Evolutionary conservation across 2,888 invertebrate genomes (phyloP).

Genomic region (Rapana venosa): DNA sequence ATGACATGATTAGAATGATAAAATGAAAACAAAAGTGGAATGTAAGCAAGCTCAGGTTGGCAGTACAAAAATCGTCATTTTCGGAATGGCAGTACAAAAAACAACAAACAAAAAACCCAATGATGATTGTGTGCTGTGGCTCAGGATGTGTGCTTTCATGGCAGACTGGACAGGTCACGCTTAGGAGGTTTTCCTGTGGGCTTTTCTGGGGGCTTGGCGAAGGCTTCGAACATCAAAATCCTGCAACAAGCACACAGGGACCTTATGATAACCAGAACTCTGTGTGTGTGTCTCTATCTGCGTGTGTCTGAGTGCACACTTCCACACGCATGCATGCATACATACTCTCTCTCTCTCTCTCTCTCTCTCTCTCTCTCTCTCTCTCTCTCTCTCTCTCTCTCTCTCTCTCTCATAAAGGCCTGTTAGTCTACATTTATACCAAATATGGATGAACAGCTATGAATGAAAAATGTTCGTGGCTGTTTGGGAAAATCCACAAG

Average conservation of each 20-base stretch:
- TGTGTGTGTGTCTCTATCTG: background rate
- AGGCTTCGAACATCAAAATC: conserved; percentile 74
- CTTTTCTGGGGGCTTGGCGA: conserved; percentile 63
- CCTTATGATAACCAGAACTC: background rate
- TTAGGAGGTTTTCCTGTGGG: conserved; percentile 73
- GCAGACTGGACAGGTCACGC: conserved; percentile 69
- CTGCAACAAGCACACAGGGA: conserved; percentile 55
- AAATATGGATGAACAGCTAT: too few relatives aligned
- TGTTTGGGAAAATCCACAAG: too few relatives aligned
- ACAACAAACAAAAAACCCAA: background rate
- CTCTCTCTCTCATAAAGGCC: too few relatives aligned
- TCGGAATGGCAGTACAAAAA: too few relatives aligned
- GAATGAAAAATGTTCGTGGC: too few relatives aligned
- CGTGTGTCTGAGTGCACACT: background rate
- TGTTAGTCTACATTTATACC: too few relatives aligned
- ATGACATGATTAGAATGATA: too few relatives aligned
- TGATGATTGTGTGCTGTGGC: background rate
- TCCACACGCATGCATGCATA: background rate
- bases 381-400: too few relatives aligned
- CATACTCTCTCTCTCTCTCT: background rate
- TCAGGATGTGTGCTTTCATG: conserved; percentile 50
- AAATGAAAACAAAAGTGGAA: too few relatives aligned
- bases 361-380: too few relatives aligned
- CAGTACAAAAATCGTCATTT: too few relatives aligned
- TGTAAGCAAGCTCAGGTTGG: too few relatives aligned